Evolutionary conservation across 2,113 vertebrate genomes (phyloP).

Genomic region (Chinchilla lanigera): DNA sequence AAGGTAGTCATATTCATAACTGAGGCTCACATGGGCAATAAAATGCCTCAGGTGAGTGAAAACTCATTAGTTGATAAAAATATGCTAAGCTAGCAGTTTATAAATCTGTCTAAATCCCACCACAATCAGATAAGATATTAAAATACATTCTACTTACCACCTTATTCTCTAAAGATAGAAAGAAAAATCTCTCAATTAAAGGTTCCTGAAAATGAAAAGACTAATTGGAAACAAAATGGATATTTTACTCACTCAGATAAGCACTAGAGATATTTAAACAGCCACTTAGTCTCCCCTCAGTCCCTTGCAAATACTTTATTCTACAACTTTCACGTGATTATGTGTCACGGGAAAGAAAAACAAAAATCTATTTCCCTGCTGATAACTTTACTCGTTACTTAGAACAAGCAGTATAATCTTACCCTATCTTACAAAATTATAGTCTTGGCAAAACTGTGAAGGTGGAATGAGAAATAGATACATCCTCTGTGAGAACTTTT

Average conservation of each 20-base stretch:
- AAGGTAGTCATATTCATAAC: background rate
- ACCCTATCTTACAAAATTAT: background rate
- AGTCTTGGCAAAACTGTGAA: background rate
- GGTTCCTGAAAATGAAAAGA: background rate
- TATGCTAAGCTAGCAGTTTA: background rate
- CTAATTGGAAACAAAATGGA: background rate
- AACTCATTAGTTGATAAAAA: conserved; percentile 42
- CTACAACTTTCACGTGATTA: conserved; percentile 23
- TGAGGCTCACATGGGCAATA: background rate
- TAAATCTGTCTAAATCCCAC: conserved; percentile 43
- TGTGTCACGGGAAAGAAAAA: background rate
- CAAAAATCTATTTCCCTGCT: background rate
- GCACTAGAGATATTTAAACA: background rate
- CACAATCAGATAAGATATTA: conserved; percentile 7
- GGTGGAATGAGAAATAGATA: background rate
- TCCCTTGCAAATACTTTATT: background rate
- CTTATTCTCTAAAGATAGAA: conserved; percentile 11
- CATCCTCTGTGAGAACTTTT: background rate
- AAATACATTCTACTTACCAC: background rate
- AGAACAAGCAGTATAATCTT: background rate
- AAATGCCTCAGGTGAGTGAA: background rate
- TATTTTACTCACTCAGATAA: background rate
- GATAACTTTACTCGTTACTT: background rate
- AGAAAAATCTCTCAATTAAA: conserved; percentile 42
- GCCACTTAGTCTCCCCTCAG: background rate